These are phyloP conservation scores for Dermatemys mawii DNA, from an alignment of 2,113 vertebrate species.

Conservation along the genomic window DNA sequence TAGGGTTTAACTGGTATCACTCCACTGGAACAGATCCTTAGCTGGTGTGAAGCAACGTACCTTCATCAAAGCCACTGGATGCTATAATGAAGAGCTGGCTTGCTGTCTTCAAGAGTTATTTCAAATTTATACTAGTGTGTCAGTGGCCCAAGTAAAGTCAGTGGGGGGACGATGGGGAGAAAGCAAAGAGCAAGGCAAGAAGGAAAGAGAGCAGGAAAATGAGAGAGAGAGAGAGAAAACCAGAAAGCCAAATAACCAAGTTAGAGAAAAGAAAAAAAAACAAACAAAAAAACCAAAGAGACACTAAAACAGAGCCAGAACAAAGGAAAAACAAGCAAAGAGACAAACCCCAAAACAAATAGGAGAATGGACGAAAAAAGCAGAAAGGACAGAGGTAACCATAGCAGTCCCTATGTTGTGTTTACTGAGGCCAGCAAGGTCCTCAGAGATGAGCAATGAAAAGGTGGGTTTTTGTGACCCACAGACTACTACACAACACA, in stretches of 20 bases:
- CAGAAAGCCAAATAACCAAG: not conserved
- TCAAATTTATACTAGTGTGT: not conserved
- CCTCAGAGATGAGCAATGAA: not conserved
- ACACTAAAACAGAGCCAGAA: not conserved
- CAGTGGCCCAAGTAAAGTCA: not conserved
- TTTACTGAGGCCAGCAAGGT: not conserved
- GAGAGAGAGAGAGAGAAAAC: not conserved
- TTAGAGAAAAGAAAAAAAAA: not conserved
- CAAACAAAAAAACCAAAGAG: not conserved
- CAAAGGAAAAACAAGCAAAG: not conserved
- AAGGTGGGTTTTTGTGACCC: not conserved
- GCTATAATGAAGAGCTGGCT: not conserved
- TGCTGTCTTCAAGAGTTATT: not conserved
- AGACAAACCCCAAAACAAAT: not conserved
- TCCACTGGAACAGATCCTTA: fast-evolving
- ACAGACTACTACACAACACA: not conserved
- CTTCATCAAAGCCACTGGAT: not conserved
- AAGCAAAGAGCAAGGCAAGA: not conserved
- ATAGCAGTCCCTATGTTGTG: not conserved
- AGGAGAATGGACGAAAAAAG: not conserved
- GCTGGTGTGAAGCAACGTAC: not conserved
- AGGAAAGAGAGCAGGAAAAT: not conserved
- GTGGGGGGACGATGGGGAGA: not conserved
- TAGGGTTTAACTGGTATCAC: not conserved
- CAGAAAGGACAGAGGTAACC: not conserved